These are phyloP conservation scores for Oryzias curvinotus DNA, from an alignment of 2,113 vertebrate genomes.

Conservation along the genomic window DNA sequence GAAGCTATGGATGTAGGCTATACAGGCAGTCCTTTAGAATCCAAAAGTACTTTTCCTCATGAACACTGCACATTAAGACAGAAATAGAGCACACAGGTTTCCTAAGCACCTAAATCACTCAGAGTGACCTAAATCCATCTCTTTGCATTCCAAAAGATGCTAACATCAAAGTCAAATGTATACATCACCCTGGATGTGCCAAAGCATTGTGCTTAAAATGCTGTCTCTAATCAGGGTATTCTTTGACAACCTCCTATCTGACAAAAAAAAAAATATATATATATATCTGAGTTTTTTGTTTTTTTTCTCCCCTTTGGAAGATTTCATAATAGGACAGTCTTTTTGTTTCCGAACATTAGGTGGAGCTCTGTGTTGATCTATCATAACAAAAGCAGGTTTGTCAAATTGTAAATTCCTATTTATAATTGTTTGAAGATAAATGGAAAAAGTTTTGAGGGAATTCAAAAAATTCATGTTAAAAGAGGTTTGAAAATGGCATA, in stretches of 20 bases:
- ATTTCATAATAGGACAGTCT: slow-evolving; percentile 15
- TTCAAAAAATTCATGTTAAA: no score
- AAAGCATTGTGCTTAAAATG: slow-evolving; percentile 47
- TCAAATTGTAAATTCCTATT: no score
- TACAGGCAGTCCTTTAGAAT: slow-evolving; percentile 14
- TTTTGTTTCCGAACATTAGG: not conserved
- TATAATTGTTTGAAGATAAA: no score
- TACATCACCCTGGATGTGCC: slow-evolving; percentile 37
- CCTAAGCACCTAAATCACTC: slow-evolving; percentile 37
- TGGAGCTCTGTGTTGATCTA: no score
- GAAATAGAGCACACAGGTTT: slow-evolving; percentile 43
- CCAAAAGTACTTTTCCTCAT: slow-evolving; percentile 18
- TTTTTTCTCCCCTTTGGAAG: slow-evolving; percentile 14
- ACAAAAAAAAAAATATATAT: no score
- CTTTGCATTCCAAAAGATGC: slow-evolving; percentile 45
- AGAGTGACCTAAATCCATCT: slow-evolving; percentile 53
- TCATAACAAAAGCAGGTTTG: no score
- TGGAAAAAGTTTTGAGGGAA: no score
- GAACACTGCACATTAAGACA: slow-evolving; percentile 10
- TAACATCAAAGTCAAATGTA: slow-evolving; percentile 57
- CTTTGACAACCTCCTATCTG: slow-evolving; percentile 45
- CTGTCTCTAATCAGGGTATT: slow-evolving; percentile 57
- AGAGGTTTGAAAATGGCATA: no score
- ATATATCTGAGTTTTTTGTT: no score
- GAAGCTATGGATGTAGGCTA: slow-evolving; percentile 22